Conservation (phyloP, 2,113 vertebrate species). For the Poeciliopsis turrubarensis region DNA sequence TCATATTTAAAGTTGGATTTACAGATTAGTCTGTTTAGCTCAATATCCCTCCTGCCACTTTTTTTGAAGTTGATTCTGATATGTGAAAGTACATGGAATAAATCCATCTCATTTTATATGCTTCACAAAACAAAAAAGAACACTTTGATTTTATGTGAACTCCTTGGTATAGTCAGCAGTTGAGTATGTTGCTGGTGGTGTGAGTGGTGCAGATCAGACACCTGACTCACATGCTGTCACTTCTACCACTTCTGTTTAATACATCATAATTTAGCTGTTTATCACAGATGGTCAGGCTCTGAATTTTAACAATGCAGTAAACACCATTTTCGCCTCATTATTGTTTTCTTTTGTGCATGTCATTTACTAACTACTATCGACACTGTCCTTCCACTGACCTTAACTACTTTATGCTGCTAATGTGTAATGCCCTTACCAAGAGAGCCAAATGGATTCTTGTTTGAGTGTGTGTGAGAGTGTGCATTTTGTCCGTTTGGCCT, state of each 20-base stretch:
- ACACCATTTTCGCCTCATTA: slow-evolving; percentile 27
- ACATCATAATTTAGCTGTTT: background rate
- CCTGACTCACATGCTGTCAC: too few relatives aligned
- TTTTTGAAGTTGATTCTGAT: background rate
- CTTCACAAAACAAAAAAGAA: background rate
- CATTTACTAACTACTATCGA: slow-evolving; percentile 36
- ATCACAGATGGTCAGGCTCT: background rate
- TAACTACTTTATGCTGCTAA: slow-evolving; percentile 41
- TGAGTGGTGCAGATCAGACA: too few relatives aligned
- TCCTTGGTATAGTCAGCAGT: background rate
- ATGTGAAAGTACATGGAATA: background rate
- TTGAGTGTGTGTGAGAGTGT: slow-evolving; percentile 17
- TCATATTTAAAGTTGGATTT: background rate
- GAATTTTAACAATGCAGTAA: background rate
- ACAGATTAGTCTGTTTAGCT: background rate
- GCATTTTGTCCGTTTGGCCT: slow-evolving; percentile 24
- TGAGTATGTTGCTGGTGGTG: too few relatives aligned
- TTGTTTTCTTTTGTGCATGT: slow-evolving; percentile 63
- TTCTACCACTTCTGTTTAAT: background rate
- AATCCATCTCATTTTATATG: background rate
- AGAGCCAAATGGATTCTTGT: slow-evolving; percentile 37
- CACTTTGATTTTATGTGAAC: background rate
- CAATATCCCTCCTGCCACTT: background rate
- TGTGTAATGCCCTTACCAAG: slow-evolving; percentile 56
- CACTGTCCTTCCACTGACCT: slow-evolving; percentile 49